Conservation (phyloP, 2,113 vertebrate species). For the Manacus vitellinus region DNA sequence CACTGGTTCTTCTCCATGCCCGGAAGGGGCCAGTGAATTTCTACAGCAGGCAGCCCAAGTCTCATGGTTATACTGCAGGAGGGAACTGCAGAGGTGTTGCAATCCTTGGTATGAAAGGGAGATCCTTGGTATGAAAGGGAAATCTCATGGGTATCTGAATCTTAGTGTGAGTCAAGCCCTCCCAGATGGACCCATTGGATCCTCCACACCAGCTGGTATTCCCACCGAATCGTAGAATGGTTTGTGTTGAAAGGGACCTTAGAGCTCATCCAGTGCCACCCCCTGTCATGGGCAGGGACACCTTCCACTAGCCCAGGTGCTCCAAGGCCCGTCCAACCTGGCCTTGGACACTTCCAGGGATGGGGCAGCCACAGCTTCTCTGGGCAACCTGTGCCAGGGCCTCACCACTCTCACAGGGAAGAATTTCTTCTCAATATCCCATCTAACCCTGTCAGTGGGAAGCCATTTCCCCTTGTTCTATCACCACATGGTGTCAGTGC, state of each 20-base stretch:
- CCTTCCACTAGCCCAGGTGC: fast-evolving
- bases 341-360: not conserved
- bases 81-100: not conserved
- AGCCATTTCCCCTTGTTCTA: not conserved
- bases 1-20: not conserved
- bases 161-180: not conserved
- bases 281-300: not conserved
- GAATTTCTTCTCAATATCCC: not conserved
- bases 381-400: not conserved
- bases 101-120: not conserved
- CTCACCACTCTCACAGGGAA: fast-evolving
- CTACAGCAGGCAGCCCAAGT: not conserved
- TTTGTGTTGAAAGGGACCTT: not conserved
- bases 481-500: not conserved
- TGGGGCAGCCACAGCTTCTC: not conserved
- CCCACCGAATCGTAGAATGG: not conserved
- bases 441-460: not conserved
- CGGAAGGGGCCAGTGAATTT: not conserved
- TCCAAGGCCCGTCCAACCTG: fast-evolving
- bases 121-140: not conserved
- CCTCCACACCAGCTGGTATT: not conserved
- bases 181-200: not conserved
- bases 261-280: fast-evolving
- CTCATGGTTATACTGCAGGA: not conserved
- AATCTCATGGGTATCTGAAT: not conserved